Percentiles rank a stretch among this genome's conserved stretches.
Evolutionary conservation across 2,113 vertebrate genomes (phyloP).

Genomic region (Tetrax tetrax): DNA sequence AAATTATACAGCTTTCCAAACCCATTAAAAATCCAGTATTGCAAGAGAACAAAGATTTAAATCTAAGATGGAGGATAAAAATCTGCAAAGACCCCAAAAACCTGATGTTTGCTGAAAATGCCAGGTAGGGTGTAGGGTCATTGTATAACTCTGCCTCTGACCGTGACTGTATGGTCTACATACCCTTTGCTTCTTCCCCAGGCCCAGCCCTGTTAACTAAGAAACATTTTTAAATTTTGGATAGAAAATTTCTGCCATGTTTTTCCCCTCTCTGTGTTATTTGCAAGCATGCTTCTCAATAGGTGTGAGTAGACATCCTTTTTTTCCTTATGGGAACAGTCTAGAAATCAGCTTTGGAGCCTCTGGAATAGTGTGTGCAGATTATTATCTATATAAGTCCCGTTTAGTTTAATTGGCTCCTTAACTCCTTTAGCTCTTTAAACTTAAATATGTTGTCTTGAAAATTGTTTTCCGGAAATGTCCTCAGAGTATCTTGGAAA

Average conservation of each 20-base stretch:
- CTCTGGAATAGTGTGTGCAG: background rate
- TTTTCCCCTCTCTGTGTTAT: background rate
- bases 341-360: background rate
- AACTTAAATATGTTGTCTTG: background rate
- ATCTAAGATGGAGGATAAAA: background rate
- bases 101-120: background rate
- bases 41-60: background rate
- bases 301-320: background rate
- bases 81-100: background rate
- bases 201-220: background rate
- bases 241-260: background rate
- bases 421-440: background rate
- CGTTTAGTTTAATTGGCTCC: conserved; percentile 15
- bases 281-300: background rate
- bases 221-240: background rate
- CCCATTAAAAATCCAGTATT: background rate
- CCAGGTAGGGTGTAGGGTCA: background rate
- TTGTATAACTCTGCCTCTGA: background rate
- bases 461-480: background rate
- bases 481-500: background rate
- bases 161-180: background rate
- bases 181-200: background rate
- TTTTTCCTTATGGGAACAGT: background rate
- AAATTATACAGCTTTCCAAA: background rate
- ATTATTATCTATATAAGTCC: background rate